phyloP scores from a whole-genome alignment of 2,113 vertebrate genomes.

The Sialia sialis region DNA sequence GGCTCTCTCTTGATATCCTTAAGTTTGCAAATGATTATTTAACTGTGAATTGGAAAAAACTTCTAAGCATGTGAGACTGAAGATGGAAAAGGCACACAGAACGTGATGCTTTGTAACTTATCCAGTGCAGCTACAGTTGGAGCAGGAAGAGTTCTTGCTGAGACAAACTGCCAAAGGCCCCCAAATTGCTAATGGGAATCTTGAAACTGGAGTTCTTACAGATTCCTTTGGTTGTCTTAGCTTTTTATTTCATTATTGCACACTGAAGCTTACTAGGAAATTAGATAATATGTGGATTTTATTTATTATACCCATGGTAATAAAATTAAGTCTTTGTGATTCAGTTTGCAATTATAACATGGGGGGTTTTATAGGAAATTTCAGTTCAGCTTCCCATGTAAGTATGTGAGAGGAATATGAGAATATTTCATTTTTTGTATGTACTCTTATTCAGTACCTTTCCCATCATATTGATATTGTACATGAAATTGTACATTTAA shows the following conservation, averaged over 20 bases:
- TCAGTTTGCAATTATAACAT: neutral
- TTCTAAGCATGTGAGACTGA: neutral
- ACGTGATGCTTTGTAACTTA: neutral
- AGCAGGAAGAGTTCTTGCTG: neutral
- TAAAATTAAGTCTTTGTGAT: neutral
- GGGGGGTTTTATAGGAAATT: neutral
- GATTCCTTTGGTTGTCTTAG: neutral
- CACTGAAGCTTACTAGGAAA: neutral
- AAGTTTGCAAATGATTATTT: neutral
- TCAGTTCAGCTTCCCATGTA: neutral
- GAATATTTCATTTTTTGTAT: neutral
- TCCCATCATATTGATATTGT: neutral
- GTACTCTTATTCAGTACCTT: neutral
- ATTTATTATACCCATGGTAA: neutral
- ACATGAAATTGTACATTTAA: neutral
- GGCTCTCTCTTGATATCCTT: neutral
- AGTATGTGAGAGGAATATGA: neutral
- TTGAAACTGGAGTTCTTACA: neutral
- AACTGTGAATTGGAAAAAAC: neutral
- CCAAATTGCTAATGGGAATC: neutral
- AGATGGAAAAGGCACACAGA: neutral
- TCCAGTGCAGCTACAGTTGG: neutral
- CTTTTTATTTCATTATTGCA: neutral
- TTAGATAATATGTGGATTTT: neutral
- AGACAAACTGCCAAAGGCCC: neutral